Percentiles rank a stretch among this genome's conserved stretches.
Evolutionary conservation across 2,113 vertebrate genomes (phyloP).

Genomic region (Tenebrosternarchus preto): DNA sequence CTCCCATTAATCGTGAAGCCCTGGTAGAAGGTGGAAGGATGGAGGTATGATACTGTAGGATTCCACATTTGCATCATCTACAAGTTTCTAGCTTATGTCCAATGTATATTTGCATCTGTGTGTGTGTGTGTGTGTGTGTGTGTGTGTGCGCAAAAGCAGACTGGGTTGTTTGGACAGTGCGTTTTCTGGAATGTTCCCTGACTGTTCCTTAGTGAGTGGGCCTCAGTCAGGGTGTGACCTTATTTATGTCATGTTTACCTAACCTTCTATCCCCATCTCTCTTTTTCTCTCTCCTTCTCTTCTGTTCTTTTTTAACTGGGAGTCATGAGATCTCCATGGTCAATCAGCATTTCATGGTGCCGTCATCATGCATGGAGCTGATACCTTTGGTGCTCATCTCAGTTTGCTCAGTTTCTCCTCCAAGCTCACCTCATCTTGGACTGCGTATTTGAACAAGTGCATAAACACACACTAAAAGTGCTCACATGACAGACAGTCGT

Average conservation of each 20-base stretch:
- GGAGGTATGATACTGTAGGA: background rate
- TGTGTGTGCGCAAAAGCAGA: background rate
- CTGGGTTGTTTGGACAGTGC: slow-evolving; percentile 43
- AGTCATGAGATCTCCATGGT: slow-evolving; percentile 25
- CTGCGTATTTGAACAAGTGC: slow-evolving; percentile 4
- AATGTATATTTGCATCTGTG: background rate
- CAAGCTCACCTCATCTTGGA: background rate
- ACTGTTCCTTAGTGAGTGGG: slow-evolving; percentile 53
- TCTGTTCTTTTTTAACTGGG: slow-evolving; percentile 9
- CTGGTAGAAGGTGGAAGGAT: background rate
- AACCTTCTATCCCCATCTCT: slow-evolving; percentile 59
- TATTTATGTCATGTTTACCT: slow-evolving; percentile 63
- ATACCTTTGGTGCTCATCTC: background rate
- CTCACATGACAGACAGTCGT: slow-evolving; percentile 25
- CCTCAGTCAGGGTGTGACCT: slow-evolving; percentile 59
- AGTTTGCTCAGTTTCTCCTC: background rate
- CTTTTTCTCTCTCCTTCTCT: slow-evolving; percentile 39
- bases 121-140: background rate
- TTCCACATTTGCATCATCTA: background rate
- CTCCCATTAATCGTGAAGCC: slow-evolving; percentile 22
- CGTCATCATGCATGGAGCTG: slow-evolving; percentile 23
- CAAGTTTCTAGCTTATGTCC: background rate
- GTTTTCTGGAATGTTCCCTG: slow-evolving; percentile 56
- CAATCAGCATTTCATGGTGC: slow-evolving; percentile 44
- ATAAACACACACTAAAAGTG: background rate